Conservation (phyloP, 2,113 vertebrate genomes). For the Sander vitreus region DNA sequence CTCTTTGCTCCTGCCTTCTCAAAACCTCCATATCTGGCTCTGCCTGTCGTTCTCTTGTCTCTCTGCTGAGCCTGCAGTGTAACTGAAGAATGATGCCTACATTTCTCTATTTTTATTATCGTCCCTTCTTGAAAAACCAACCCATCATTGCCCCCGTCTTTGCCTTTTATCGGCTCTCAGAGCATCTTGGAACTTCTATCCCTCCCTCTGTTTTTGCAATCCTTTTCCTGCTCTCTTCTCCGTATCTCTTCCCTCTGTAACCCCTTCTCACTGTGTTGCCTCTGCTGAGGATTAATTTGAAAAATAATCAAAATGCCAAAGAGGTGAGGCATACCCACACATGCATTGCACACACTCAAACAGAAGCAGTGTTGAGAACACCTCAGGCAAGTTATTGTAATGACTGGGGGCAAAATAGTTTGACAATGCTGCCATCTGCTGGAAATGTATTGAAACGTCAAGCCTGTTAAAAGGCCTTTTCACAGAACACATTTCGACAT, state of each 20-base stretch:
- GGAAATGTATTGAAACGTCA: conserved; percentile 11
- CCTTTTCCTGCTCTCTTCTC: neutral
- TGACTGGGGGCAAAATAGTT: neutral
- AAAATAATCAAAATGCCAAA: conserved; percentile 18
- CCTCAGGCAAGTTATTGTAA: neutral
- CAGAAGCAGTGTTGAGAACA: neutral
- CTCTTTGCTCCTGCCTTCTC: conserved; percentile 14
- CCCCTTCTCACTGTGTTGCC: neutral
- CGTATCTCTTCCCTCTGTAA: neutral
- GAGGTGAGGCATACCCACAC: conserved; percentile 9
- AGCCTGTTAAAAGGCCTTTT: neutral
- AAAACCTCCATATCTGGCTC: neutral
- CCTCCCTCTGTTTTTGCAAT: conserved; percentile 3
- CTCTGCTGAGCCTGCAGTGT: conserved; percentile 14
- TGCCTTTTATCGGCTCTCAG: neutral
- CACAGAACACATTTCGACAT: neutral
- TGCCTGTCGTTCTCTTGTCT: neutral
- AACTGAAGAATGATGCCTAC: conserved; percentile 16
- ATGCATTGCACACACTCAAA: neutral
- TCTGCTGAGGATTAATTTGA: conserved; percentile 26
- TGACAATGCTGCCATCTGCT: conserved; percentile 61
- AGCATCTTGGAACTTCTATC: conserved; percentile 7
- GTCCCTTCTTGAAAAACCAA: neutral
- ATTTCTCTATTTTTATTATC: neutral
- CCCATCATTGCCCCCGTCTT: neutral